Conservation (phyloP, 2,113 vertebrate species). For the Phrynosoma platyrhinos region DNA sequence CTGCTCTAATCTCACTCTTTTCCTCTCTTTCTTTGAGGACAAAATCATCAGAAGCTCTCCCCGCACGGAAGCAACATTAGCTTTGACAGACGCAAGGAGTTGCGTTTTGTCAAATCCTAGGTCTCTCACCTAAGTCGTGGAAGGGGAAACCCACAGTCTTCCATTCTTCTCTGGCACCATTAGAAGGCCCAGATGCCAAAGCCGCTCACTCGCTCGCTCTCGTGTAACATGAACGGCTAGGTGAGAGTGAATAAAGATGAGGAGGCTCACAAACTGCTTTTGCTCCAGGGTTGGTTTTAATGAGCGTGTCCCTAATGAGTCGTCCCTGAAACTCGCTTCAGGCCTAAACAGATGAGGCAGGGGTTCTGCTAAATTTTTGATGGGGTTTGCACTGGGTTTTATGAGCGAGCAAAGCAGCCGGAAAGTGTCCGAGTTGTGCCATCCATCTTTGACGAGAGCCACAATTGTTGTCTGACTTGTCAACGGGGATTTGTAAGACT, state of each 20-base stretch:
- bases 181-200: slow-evolving; percentile 69
- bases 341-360: slow-evolving; percentile 91
- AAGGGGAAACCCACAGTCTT: slow-evolving; percentile 45
- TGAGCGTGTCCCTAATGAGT: slow-evolving; percentile 90
- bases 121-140: slow-evolving; percentile 37
- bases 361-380: slow-evolving; percentile 92
- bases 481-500: slow-evolving; percentile 70
- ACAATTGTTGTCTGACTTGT: slow-evolving; percentile 79
- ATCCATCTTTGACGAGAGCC: slow-evolving; percentile 84
- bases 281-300: slow-evolving; percentile 90
- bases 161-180: slow-evolving; percentile 68
- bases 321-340: slow-evolving; percentile 91
- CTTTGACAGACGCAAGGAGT: slow-evolving; percentile 67
- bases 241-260: slow-evolving; percentile 84
- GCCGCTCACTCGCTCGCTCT: slow-evolving; percentile 37
- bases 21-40: slow-evolving; percentile 1
- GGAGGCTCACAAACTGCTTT: slow-evolving; percentile 84
- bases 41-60: slow-evolving; percentile 21
- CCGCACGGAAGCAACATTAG: slow-evolving; percentile 52
- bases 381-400: slow-evolving; percentile 87
- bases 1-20: slow-evolving; percentile 8
- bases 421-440: slow-evolving; percentile 81
- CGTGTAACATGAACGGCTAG: slow-evolving; percentile 73
- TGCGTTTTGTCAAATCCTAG: slow-evolving; percentile 60
- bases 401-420: slow-evolving; percentile 79